Evolutionary conservation across 2,113 vertebrate species (phyloP), one percentile per base, ranked within the genome.

Genomic region (Anhinga rufa): DNA sequence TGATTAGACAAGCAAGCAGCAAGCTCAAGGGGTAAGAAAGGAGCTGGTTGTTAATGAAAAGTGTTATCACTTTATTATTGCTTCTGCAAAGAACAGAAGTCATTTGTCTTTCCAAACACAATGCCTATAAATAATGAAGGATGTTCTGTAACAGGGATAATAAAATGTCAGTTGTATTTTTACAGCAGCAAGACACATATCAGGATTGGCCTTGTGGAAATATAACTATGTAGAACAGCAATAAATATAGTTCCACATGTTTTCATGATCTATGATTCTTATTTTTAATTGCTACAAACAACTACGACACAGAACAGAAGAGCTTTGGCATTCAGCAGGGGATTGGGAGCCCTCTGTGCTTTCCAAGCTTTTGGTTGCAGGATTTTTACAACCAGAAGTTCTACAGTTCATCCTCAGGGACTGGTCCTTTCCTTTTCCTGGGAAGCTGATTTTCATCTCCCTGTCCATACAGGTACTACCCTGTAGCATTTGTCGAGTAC

Each of bases 1-100:
- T 2, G 46, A 93, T 75, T 57, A 92, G 92, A 92, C 3, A 3
- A 92, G 82, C 26, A 85, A 75, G 78, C 19, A 68, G 28, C 28
- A 91, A 42, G 69, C 75, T 82, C 51, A 46, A 46, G 70, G 91
- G 22, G 71, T 88, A 88, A 86, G 48, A 82, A 94, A 82, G 79
- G 88, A 96, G 69, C 75, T 92, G 69, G 60, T 93, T 97, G 95
- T 94, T 96, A 96, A 92, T 46, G 0, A 55, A 66, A 97, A 94
- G 48, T 79, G 57, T 94, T 96, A 97, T 97, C 97, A 96, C 75
- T 96, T 96, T 97, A 60, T 97, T 97, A 96, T 96, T 97, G 91
- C 78, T 95, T 93, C 88, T 95, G 55, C 88, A 97, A 86, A 82
- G 78, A 96, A 68, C n/a, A 96, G 82, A 86, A 95, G 85, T 79